phyloP scores from a whole-genome alignment of 1,140 invertebrate genomes.

The Melipona quadrifasciata region DNA sequence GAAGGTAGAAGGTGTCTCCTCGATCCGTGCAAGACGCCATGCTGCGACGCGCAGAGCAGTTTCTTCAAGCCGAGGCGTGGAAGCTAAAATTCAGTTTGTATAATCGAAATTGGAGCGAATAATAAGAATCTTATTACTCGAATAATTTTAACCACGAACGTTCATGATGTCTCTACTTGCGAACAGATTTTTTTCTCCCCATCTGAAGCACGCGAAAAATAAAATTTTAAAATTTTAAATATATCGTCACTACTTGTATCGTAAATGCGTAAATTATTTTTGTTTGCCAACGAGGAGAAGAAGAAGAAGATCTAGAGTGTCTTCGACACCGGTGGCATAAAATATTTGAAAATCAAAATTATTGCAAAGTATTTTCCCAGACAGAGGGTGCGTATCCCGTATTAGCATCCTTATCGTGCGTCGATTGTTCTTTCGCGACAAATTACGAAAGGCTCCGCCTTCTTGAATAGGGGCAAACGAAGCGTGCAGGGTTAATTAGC shows the following conservation, averaged over 20 bases:
- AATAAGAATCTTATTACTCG: too few relatives aligned
- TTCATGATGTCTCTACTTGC: too few relatives aligned
- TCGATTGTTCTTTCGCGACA: background rate
- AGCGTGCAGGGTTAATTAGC: constrained; percentile 31
- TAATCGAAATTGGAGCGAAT: too few relatives aligned
- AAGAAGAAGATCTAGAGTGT: too few relatives aligned
- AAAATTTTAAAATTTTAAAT: too few relatives aligned
- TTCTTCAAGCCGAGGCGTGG: background rate
- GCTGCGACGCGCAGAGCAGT: too few relatives aligned
- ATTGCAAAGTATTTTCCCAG: background rate
- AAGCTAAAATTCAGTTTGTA: background rate
- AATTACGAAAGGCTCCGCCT: background rate
- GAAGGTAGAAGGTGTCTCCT: constrained; percentile 1
- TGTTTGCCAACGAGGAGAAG: too few relatives aligned
- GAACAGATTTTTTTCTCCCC: too few relatives aligned
- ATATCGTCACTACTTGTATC: too few relatives aligned
- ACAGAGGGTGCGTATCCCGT: background rate
- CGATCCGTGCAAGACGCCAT: background rate
- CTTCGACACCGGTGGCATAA: background rate
- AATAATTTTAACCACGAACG: too few relatives aligned
- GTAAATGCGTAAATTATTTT: too few relatives aligned
- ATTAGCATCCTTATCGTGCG: background rate
- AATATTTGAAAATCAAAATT: background rate
- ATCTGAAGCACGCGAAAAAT: too few relatives aligned
- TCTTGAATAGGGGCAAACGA: constrained; percentile 30